phyloP scores from a whole-genome alignment of 2,113 vertebrate genomes.

The Rhombomys opimus region DNA sequence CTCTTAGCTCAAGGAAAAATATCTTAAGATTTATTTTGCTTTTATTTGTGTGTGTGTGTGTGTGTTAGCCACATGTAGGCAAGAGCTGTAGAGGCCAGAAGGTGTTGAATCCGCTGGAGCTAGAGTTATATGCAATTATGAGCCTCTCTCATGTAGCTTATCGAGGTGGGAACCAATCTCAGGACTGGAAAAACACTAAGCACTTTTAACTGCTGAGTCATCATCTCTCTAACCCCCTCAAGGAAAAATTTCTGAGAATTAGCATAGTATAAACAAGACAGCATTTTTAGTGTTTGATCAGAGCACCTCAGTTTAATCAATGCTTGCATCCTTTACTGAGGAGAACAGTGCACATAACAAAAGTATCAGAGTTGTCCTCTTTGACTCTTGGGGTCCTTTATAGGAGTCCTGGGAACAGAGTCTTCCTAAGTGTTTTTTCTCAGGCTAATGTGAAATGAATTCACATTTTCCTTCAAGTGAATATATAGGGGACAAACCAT shows the following conservation, averaged over 20 bases:
- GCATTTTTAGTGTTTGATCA: not conserved
- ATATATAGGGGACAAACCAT: not conserved
- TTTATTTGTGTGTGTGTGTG: not conserved
- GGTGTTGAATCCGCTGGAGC: not conserved
- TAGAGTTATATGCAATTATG: not conserved
- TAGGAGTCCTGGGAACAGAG: not conserved
- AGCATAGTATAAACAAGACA: not conserved
- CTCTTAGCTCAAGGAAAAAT: not conserved
- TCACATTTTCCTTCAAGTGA: constrained; percentile 57
- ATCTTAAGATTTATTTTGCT: not conserved
- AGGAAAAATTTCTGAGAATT: not conserved
- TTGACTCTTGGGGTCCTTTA: not conserved
- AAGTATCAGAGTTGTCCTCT: not conserved
- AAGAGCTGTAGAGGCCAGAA: not conserved
- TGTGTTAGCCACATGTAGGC: not conserved
- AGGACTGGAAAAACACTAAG: not conserved
- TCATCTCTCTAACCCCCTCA: not conserved
- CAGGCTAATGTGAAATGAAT: constrained; percentile 7
- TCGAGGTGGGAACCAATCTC: not conserved
- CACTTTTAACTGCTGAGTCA: not conserved
- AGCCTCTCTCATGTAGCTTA: not conserved
- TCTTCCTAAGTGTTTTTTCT: constrained; percentile 54
- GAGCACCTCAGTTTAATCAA: not conserved
- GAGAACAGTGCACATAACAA: not conserved
- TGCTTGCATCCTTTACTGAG: not conserved